Conservation (phyloP, 2,797 vertebrate species). For the Anolis apletophallus region DNA sequence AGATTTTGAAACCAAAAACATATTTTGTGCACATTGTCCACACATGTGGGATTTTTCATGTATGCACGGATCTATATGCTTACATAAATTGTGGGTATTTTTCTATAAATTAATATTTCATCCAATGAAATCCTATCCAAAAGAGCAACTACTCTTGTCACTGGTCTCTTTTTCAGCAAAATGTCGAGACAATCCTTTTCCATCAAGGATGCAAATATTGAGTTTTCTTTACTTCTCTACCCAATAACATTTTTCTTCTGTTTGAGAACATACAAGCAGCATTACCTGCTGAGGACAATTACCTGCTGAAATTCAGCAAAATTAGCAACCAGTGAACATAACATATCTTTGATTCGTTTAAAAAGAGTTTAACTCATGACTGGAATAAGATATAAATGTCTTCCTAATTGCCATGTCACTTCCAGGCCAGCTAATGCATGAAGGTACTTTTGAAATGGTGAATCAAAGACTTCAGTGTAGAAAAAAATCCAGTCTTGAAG, state of each 20-base stretch:
- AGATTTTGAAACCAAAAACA: no score
- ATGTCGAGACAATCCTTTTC: no score
- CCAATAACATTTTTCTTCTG: not conserved
- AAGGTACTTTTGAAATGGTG: not conserved
- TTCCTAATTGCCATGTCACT: not conserved
- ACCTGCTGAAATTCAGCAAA: not conserved
- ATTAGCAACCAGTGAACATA: not conserved
- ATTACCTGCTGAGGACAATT: not conserved
- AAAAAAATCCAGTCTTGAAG: not conserved
- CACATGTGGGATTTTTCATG: no score
- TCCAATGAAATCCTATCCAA: no score
- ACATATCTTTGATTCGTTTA: not conserved
- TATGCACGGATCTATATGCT: no score
- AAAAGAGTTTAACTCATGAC: not conserved
- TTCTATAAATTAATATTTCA: no score
- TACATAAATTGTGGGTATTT: no score
- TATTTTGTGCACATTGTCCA: no score
- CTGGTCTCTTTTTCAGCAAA: no score
- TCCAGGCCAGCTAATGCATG: not conserved
- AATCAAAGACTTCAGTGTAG: not conserved
- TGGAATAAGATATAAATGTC: not conserved
- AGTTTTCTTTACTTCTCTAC: no score
- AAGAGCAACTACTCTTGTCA: no score
- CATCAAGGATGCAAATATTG: no score
- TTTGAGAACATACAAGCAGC: not conserved